Percentiles rank a stretch among this genome's conserved stretches.
phyloP scores from a whole-genome alignment of 2,113 vertebrate species.

The Elachura formosa region DNA sequence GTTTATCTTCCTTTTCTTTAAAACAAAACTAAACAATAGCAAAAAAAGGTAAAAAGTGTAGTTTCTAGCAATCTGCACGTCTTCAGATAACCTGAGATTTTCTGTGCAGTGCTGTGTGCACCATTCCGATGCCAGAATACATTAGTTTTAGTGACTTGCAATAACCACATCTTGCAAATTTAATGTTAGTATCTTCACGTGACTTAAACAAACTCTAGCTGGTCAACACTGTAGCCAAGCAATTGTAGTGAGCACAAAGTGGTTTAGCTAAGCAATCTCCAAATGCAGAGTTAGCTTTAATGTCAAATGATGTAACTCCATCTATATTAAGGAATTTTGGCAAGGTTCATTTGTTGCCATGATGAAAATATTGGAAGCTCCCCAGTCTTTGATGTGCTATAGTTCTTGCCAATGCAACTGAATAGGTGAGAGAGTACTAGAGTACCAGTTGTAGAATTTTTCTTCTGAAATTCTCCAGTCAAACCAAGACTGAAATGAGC shows the following conservation, averaged over 20 bases:
- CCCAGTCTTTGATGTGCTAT: not conserved
- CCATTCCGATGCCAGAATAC: not conserved
- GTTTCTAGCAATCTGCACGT: not conserved
- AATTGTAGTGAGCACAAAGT: not conserved
- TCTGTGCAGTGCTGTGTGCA: not conserved
- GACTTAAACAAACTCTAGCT: not conserved
- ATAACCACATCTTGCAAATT: not conserved
- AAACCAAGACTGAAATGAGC: not conserved
- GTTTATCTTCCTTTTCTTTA: not conserved
- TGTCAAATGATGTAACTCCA: not conserved
- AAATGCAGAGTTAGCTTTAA: not conserved
- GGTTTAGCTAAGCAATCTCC: not conserved
- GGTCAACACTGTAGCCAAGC: not conserved
- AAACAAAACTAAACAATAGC: not conserved
- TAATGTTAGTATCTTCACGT: not conserved
- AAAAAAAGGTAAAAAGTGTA: not conserved
- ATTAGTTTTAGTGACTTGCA: not conserved
- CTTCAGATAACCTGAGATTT: not conserved
- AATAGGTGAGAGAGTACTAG: not conserved
- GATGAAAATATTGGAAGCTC: conserved; percentile 1
- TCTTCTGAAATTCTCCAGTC: not conserved
- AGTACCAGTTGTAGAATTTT: not conserved
- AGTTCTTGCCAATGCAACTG: not conserved
- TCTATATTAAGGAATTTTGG: not conserved
- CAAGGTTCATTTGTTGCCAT: not conserved